Evolutionary conservation across 2,113 vertebrate species (phyloP).

Genomic region (Hassar affinis): DNA sequence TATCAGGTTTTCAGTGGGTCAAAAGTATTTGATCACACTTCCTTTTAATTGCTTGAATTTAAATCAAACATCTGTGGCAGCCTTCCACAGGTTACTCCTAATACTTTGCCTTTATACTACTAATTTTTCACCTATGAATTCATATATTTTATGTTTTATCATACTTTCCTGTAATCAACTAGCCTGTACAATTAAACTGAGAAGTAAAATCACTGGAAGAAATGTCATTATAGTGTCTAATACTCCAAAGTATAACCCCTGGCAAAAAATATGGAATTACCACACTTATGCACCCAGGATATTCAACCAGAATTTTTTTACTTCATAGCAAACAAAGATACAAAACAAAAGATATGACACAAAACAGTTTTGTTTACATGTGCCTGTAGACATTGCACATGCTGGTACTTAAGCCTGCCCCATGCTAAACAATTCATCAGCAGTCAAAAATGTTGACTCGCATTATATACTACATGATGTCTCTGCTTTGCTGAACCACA

Average conservation of each 20-base stretch:
- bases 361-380: background rate
- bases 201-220: background rate
- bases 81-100: background rate
- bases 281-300: too few species aligned
- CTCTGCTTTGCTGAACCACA: too few species aligned
- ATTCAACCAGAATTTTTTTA: too few species aligned
- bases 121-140: background rate
- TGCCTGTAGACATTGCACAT: background rate
- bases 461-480: too few species aligned
- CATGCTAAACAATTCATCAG: too few species aligned
- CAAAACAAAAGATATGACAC: too few species aligned
- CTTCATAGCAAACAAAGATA: too few species aligned
- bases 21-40: background rate
- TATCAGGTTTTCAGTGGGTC: background rate
- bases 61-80: background rate
- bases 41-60: background rate
- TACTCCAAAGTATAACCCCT: background rate
- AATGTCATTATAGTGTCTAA: background rate
- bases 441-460: too few species aligned
- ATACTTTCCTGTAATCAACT: background rate
- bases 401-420: background rate
- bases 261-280: too few species aligned
- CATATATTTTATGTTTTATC: background rate
- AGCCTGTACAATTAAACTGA: background rate
- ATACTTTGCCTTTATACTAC: background rate